Base-by-base conservation (phyloP, 2,888 invertebrate species). In the Cetonia aurata region DNA sequence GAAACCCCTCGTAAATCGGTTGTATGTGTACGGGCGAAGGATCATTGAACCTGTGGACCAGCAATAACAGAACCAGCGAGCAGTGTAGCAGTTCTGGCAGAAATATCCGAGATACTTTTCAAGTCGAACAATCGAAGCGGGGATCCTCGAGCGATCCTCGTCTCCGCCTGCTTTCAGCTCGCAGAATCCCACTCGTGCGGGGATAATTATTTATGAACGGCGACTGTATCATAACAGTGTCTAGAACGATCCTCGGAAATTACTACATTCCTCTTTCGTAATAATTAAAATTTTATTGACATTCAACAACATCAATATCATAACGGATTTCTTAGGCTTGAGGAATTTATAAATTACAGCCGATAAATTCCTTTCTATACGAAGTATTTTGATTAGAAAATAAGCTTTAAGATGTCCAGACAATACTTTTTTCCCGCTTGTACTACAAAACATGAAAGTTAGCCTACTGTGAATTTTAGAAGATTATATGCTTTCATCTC, bases 1-100 rank as follows among this genome's bases (percentile, higher is more conserved):
- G 69, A 69, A 69, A 69, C 62, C 37, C 69, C 69, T 53, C 42
- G 62, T 69, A 69, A 69, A 69, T 46, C 69, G 69, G 69, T 69
- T 69, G 48, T 37, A 48, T 48, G n/a, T 57, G 19, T 57, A 19
- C 42, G 41, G 31, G 31, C 48, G 41, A 33, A 62, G 69, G 62
- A 62, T 52, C 69, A 52, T 60, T 50, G 59, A 69, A 57, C 48
- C 37, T 25, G 69, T 25, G 59, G 37, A 65, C 50, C 41, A 52
- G 17, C 52, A 65, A 50, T 65, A 65, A 52, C 62, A 65, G 17
- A 48, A 19, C 37, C 31, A 31, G 31, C 46, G n/a, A 37, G 17
- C 50, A 50, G 62, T 31, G 52, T 48, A 50, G 46, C 37, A 65
- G 62, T n/a, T 33, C 52, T 37, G 52, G 17, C 33, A 46, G 44